A percentile compares a stretch with the other conserved stretches of the same genome.
Evolutionary conservation across 1,140 invertebrate species (phyloP).

Genomic region (Drosophila leontia): DNA sequence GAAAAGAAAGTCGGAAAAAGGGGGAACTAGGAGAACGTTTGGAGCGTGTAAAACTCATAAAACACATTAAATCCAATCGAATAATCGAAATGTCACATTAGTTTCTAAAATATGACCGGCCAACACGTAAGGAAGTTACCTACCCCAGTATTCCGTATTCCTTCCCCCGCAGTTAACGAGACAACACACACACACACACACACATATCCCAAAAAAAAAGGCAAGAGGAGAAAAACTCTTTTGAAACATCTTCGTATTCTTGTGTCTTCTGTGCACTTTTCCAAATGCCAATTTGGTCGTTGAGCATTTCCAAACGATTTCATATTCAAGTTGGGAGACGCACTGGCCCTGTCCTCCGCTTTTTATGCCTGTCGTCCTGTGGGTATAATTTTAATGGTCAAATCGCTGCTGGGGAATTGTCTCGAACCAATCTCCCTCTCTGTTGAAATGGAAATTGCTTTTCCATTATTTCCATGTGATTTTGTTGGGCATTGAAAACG

Average conservation of each 20-base stretch:
- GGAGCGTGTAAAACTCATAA: conserved; percentile 83
- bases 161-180: conserved; percentile 51
- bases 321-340: conserved; percentile 73
- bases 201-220: conserved; percentile 26
- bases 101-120: conserved; percentile 83
- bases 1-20: not conserved
- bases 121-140: conserved; percentile 68
- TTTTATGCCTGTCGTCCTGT: conserved; percentile 74
- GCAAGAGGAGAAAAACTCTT: conserved; percentile 56
- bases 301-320: conserved; percentile 69
- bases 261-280: conserved; percentile 59
- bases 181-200: conserved; percentile 58
- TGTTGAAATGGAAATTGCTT: conserved; percentile 77
- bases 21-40: conserved; percentile 31
- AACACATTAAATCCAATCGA: conserved; percentile 85
- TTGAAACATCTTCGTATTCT: conserved; percentile 57
- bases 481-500: conserved; percentile 70
- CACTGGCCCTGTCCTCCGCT: conserved; percentile 14
- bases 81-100: conserved; percentile 85
- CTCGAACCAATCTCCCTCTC: conserved; percentile 5
- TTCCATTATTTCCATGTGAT: conserved; percentile 48
- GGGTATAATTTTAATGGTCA: conserved; percentile 85
- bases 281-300: conserved; percentile 49
- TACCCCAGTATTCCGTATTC: not conserved
- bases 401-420: conserved; percentile 75